Evolutionary conservation across 2,888 invertebrate genomes (phyloP), one percentile per base, ranked within the genome.

Genomic region (Tetranychus piercei): DNA sequence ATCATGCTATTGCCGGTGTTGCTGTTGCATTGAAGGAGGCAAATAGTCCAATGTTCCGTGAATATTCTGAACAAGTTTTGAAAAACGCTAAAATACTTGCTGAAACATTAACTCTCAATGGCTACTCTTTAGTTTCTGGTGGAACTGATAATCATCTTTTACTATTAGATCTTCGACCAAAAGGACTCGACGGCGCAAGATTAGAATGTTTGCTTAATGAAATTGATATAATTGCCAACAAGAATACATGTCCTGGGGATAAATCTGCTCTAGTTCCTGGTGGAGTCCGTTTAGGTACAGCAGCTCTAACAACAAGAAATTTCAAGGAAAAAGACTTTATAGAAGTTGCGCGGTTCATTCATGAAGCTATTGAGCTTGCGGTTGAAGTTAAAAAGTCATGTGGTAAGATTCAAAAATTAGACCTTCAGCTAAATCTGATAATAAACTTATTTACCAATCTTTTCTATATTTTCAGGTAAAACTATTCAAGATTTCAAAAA

Each of bases 231-330:
- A 94, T 94, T 18, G 94, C 94, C 81, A 99, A 99, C 83, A 99
- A 99, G 84, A 99, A 99, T 82, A 97, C 87, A 6, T 92, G 90
- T 77, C 96, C 97, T 4, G 97, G 96, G 1, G 97, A 99, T 83
- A 94, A 91, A 82, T 94, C 93, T 80, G 95, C 97, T 0, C 84
- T 97, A 79, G 91, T 91, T 84, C 95, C 96, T 0, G 93, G 94
- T 78, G 96, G 96, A 44, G 89, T 97, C 75, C 86, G 96, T 76
- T 85, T 97, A 71, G 96, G 97, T 72, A 92, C 96, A 0, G 95
- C 97, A 0, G 96, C 96, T 0, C 84, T 97, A 34, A 96, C 96
- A 1, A 96, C 96, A 0, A 86, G 97, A 78, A 94, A 93, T n/a
- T 83, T 97, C 9, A 87, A 87, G 77, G 94, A 94, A 82, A 81